A percentile compares a stretch with the other conserved stretches of the same genome.
Conservation (phyloP, 2,888 invertebrate genomes). For the Blastobasis lacticolella region DNA sequence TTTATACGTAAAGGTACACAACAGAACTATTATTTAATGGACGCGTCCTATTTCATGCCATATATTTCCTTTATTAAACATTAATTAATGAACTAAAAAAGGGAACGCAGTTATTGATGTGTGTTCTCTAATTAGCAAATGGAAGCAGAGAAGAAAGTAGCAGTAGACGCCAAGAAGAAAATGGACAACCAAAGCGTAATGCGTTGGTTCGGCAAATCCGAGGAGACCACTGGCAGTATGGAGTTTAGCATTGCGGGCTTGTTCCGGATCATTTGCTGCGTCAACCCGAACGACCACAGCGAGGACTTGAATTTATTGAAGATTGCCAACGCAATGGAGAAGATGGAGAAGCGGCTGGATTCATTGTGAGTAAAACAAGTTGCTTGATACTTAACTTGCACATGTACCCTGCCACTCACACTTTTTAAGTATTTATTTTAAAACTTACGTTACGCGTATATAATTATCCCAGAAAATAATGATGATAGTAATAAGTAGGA, state of each 20-base stretch:
- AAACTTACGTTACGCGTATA: too few relatives aligned
- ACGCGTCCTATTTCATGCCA: too few relatives aligned
- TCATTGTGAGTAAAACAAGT: slow-evolving; percentile 41
- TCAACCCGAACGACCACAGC: slow-evolving; percentile 88
- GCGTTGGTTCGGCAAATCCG: slow-evolving; percentile 81
- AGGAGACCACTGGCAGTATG: slow-evolving; percentile 87
- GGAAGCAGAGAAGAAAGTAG: slow-evolving; percentile 86
- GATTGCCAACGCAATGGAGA: slow-evolving; percentile 86
- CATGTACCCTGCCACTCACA: too few relatives aligned
- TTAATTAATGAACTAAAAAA: too few relatives aligned
- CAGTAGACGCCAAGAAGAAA: slow-evolving; percentile 86
- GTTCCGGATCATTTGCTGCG: slow-evolving; percentile 91
- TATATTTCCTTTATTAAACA: too few relatives aligned
- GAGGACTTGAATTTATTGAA: slow-evolving; percentile 88
- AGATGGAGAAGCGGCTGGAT: slow-evolving; percentile 83
- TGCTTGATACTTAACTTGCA: too few relatives aligned
- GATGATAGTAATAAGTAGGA: too few relatives aligned
- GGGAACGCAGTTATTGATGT: too few relatives aligned
- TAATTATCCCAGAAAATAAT: too few relatives aligned
- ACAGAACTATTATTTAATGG: too few relatives aligned
- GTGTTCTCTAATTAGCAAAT: slow-evolving; percentile 75
- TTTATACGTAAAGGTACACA: too few relatives aligned
- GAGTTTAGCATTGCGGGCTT: slow-evolving; percentile 89
- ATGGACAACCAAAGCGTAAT: slow-evolving; percentile 86
- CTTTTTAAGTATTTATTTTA: too few relatives aligned